Percentiles rank a stretch among this genome's conserved stretches.
Conservation (phyloP, 2,113 vertebrate species). For the Cairina moschata region DNA sequence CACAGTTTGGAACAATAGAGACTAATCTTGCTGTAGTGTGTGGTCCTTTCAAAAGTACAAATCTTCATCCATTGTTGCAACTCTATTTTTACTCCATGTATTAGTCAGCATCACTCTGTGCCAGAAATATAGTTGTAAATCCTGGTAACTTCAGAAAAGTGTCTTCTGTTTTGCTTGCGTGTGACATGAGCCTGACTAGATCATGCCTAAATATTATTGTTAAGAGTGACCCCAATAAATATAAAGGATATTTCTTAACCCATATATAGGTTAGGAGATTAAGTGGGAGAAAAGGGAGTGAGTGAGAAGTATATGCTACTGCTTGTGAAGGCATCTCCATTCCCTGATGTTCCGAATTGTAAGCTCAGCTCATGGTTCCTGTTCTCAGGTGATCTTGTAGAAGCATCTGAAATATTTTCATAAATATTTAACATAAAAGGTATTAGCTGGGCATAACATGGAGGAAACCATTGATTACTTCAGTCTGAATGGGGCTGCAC, state of each 20-base stretch:
- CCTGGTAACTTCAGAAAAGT: not conserved
- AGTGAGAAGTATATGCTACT: rapidly evolving
- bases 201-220: not conserved
- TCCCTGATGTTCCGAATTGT: not conserved
- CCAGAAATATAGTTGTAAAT: not conserved
- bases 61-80: not conserved
- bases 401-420: not conserved
- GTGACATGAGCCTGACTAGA: not conserved
- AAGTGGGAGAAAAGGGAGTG: not conserved
- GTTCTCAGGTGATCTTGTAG: not conserved
- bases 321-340: rapidly evolving
- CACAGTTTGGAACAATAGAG: not conserved
- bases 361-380: not conserved
- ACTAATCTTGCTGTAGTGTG: too few relatives aligned
- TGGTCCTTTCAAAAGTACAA: not conserved
- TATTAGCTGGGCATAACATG: not conserved
- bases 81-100: rapidly evolving
- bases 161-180: not conserved
- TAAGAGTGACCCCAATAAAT: rapidly evolving
- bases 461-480: not conserved
- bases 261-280: not conserved
- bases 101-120: not conserved
- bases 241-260: not conserved
- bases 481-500: not conserved
- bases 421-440: not conserved